phyloP scores from a whole-genome alignment of 1,140 invertebrate species.

The Bombyx mori region ASM3026992v2 NC_085107.1:9291001-9291500 shows the following conservation, averaged over 20 bases:
- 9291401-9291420: conserved; percentile 27
- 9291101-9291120: no score
- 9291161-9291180: no score
- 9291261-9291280: no score
- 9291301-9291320: no score
- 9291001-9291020: conserved; percentile 19
- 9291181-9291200: no score
- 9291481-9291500: conserved; percentile 70
- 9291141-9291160: neutral
- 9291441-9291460: conserved; percentile 31
- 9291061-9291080: conserved; percentile 20
- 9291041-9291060: conserved; percentile 26
- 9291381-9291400: conserved; percentile 19
- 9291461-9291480: conserved; percentile 28
- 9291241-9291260: no score
- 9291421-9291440: conserved; percentile 28
- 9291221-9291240: no score
- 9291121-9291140: neutral
- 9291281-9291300: no score
- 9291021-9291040: conserved; percentile 25
- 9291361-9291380: conserved; percentile 5
- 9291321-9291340: no score
- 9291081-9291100: neutral
- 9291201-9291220: no score
- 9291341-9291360: neutral